phyloP scores from a whole-genome alignment of 2,113 vertebrate genomes.

The Anolis sagrei region DNA sequence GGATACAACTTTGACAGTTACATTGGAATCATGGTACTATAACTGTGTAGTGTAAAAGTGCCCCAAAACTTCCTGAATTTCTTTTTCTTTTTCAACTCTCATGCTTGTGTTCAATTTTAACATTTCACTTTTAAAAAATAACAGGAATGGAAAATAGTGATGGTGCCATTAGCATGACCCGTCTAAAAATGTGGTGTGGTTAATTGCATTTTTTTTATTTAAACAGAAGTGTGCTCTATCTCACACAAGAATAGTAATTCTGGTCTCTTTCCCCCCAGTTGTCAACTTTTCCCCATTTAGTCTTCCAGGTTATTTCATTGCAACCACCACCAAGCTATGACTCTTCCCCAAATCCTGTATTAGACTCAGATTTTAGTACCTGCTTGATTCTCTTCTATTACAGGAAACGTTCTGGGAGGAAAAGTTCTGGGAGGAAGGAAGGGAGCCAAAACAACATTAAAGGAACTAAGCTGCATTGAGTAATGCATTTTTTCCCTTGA shows the following conservation, averaged over 20 bases:
- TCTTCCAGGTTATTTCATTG: background rate
- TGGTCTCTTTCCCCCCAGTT: background rate
- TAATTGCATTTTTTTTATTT: background rate
- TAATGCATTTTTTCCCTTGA: constrained; percentile 58
- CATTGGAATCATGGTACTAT: no score
- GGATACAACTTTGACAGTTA: no score
- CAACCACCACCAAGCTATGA: background rate
- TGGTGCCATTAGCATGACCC: background rate
- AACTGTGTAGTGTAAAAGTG: no score
- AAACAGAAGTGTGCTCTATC: background rate
- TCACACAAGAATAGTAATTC: background rate
- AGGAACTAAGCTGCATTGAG: constrained; percentile 57
- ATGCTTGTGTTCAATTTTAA: no score
- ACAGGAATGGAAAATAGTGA: background rate
- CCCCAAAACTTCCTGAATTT: background rate
- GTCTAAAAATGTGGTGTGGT: background rate
- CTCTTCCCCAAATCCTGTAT: constrained; percentile 45
- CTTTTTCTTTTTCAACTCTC: no score
- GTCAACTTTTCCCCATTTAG: background rate
- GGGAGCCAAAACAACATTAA: constrained; percentile 62
- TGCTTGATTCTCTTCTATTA: constrained; percentile 70
- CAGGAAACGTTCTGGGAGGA: no score
- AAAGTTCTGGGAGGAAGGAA: constrained; percentile 52
- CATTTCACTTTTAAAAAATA: background rate
- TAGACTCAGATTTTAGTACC: constrained; percentile 68